phyloP scores from a whole-genome alignment of 2,888 invertebrate species.

The Crepidodera aurea region DNA sequence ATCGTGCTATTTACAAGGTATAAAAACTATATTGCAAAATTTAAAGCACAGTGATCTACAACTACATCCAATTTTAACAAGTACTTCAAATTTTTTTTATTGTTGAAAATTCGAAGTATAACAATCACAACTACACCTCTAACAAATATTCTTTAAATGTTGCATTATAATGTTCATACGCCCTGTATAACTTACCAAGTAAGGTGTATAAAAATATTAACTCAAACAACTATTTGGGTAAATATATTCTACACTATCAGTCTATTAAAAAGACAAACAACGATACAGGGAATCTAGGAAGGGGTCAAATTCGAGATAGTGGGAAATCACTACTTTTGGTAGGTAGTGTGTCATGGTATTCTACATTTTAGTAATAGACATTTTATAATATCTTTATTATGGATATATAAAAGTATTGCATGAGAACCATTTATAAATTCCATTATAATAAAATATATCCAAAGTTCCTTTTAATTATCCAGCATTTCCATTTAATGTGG shows the following conservation, averaged over 20 bases:
- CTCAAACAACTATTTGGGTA: conserved; percentile 35
- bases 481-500: no score
- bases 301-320: conserved; percentile 6
- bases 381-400: no score
- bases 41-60: conserved; percentile 11
- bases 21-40: conserved; percentile 10
- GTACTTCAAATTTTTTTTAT: neutral
- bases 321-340: conserved; percentile 8
- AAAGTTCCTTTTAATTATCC: no score
- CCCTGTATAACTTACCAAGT: conserved; percentile 20
- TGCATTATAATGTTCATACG: conserved; percentile 6
- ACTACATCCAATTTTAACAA: conserved; percentile 1
- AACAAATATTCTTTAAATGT: neutral
- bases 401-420: no score
- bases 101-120: neutral
- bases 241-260: conserved; percentile 36
- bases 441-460: no score
- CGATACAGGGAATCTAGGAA: conserved; percentile 14
- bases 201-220: conserved; percentile 36
- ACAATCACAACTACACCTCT: neutral
- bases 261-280: conserved; percentile 37
- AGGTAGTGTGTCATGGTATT: neutral
- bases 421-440: no score
- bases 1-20: conserved; percentile 27
- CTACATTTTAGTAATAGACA: neutral